Evolutionary conservation across 1,140 invertebrate genomes (phyloP).

Genomic region (Drosophila virilis): DNA sequence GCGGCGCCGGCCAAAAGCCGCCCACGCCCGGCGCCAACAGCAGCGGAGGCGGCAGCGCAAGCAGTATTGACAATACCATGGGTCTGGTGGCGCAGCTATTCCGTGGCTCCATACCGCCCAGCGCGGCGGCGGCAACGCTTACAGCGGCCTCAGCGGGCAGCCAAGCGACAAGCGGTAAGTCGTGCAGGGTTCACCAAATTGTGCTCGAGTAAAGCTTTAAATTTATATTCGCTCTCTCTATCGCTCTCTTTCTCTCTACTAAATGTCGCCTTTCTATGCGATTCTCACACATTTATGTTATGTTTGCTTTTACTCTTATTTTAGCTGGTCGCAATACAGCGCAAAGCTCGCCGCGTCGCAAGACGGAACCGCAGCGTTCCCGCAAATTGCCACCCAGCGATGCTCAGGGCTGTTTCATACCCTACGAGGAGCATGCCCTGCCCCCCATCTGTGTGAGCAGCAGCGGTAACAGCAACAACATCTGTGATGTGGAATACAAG

Average conservation of each 20-base stretch:
- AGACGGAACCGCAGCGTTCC: slow-evolving; percentile 56
- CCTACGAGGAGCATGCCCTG: slow-evolving; percentile 85
- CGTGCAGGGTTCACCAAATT: not conserved
- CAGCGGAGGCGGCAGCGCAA: slow-evolving; percentile 33
- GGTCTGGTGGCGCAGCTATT: slow-evolving; percentile 76
- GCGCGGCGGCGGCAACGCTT: slow-evolving; percentile 69
- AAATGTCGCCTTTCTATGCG: too few relatives aligned
- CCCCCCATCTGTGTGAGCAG: slow-evolving; percentile 85
- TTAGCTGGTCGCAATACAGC: slow-evolving; percentile 49
- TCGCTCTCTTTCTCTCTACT: too few relatives aligned
- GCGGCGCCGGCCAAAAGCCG: slow-evolving; percentile 58
- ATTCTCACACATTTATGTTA: too few relatives aligned
- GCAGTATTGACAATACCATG: slow-evolving; percentile 69
- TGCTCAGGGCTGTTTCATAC: slow-evolving; percentile 86
- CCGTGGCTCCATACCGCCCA: slow-evolving; percentile 77
- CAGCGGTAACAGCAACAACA: slow-evolving; percentile 45
- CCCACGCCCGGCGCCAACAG: slow-evolving; percentile 51
- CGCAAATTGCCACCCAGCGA: slow-evolving; percentile 81
- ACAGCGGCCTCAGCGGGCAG: slow-evolving; percentile 50
- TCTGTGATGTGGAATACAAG: slow-evolving; percentile 86
- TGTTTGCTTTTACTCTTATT: not conserved
- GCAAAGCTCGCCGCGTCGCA: slow-evolving; percentile 67
- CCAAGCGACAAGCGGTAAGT: slow-evolving; percentile 45
- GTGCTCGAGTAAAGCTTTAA: not conserved
- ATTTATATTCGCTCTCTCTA: too few relatives aligned